phyloP scores from a whole-genome alignment of 2,797 vertebrate species.

The Choloepus didactylus region DNA sequence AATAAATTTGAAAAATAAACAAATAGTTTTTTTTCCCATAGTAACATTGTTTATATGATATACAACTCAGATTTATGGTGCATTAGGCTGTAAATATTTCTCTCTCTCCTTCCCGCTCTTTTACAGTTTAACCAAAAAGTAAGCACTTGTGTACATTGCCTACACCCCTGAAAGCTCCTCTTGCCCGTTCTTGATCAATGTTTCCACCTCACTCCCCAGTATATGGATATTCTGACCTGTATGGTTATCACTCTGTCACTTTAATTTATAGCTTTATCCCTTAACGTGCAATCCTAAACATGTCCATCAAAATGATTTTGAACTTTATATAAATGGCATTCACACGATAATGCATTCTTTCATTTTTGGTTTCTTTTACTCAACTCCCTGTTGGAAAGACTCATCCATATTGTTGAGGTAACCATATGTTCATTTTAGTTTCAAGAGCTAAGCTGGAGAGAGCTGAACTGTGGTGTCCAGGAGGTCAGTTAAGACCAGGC shows the following conservation, averaged over 20 bases:
- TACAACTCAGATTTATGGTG: conserved; percentile 11
- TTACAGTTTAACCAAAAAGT: neutral
- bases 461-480: too few species aligned
- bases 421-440: neutral
- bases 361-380: conserved; percentile 28
- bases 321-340: conserved; percentile 2
- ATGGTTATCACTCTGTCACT: neutral
- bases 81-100: neutral
- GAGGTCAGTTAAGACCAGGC: too few species aligned
- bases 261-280: neutral
- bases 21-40: neutral
- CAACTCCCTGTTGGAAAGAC: neutral
- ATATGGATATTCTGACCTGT: neutral
- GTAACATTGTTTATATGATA: conserved; percentile 2
- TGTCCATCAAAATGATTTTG: neutral
- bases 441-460: too few species aligned
- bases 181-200: neutral
- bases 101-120: neutral
- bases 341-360: neutral
- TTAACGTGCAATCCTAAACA: neutral
- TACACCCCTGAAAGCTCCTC: too few species aligned
- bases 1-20: neutral
- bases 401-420: neutral
- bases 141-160: neutral
- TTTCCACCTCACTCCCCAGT: neutral